Evolutionary conservation across 2,797 vertebrate species (phyloP).

Genomic region (Somateria mollissima): DNA sequence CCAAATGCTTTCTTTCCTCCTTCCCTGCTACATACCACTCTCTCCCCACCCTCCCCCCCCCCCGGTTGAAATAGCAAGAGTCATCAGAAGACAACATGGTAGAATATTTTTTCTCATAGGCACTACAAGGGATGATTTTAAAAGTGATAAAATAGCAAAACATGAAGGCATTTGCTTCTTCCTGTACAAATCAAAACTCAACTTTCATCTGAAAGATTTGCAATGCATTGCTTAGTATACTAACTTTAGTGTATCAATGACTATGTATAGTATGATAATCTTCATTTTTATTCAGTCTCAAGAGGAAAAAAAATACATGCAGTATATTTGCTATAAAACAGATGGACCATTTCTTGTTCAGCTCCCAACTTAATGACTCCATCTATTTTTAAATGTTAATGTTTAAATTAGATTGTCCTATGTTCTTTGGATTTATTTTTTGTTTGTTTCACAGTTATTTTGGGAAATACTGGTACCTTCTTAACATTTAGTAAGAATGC

Average conservation of each 20-base stretch:
- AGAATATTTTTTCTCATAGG: neutral
- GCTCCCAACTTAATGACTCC: slow-evolving; percentile 3
- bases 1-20: neutral
- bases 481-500: neutral
- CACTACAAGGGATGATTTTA: neutral
- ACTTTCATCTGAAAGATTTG: neutral
- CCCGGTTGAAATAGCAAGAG: neutral
- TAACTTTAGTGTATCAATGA: slow-evolving; percentile 4
- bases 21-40: neutral
- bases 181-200: neutral
- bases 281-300: slow-evolving; percentile 45
- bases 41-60: too few species aligned
- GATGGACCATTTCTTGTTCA: slow-evolving; percentile 9
- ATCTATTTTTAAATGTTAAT: slow-evolving; percentile 16
- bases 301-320: slow-evolving; percentile 15
- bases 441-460: slow-evolving; percentile 3
- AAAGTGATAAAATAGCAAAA: neutral
- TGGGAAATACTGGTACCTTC: neutral
- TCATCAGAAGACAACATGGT: neutral
- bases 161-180: neutral
- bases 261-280: slow-evolving; percentile 7
- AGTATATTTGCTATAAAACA: slow-evolving; percentile 5
- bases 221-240: neutral
- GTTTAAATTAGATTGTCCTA: neutral
- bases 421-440: neutral